phyloP scores from a whole-genome alignment of 2,797 vertebrate species.

The Hemibagrus guttatus region DNA sequence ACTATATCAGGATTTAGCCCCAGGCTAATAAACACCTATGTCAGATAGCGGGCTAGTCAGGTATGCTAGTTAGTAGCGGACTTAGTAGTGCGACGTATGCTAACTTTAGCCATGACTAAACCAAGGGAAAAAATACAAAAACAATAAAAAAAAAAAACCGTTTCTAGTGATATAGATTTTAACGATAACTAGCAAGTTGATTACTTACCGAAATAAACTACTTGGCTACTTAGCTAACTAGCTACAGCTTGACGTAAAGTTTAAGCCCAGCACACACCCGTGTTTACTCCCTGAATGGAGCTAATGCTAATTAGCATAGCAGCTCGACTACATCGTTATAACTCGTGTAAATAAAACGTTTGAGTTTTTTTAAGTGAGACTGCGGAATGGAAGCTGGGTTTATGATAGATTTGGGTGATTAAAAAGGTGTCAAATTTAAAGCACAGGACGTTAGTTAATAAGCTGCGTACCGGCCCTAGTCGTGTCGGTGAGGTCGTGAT shows the following conservation, averaged over 20 bases:
- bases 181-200: too few species aligned
- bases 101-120: neutral
- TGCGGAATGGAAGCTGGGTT: neutral
- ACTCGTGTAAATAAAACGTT: constrained; percentile 3
- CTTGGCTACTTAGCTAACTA: neutral
- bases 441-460: neutral
- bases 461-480: constrained; percentile 84
- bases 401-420: neutral
- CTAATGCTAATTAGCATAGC: constrained; percentile 30
- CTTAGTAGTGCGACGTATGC: neutral
- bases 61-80: neutral
- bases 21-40: neutral
- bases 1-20: neutral
- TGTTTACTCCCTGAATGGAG: constrained; percentile 28
- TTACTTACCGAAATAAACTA: neutral
- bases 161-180: neutral
- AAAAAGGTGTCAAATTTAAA: neutral
- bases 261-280: constrained; percentile 14
- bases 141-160: neutral
- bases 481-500: constrained; percentile 95
- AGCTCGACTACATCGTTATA: neutral
- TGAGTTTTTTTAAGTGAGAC: too few species aligned
- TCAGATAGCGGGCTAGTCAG: constrained; percentile 17
- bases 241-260: neutral
- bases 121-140: neutral